These are phyloP conservation scores for Drosophila meridiana DNA, from an alignment of 2,888 invertebrate species.

Conservation along the genomic window DNA sequence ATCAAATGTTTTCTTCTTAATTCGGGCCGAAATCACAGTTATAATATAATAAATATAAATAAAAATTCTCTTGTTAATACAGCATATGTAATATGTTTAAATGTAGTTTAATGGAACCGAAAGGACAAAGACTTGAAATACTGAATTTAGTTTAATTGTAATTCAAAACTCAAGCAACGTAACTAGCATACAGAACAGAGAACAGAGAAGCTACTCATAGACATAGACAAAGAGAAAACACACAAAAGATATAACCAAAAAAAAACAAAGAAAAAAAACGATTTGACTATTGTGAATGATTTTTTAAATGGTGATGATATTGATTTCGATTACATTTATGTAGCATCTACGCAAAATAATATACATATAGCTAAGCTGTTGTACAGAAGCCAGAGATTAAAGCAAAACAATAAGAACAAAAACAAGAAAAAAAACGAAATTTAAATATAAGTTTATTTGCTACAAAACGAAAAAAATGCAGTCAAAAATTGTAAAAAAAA, in stretches of 20 bases:
- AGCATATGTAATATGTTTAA: slow-evolving; percentile 34
- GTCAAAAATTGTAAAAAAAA: slow-evolving; percentile 62
- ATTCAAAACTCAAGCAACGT: slow-evolving; percentile 54
- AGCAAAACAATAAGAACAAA: slow-evolving; percentile 29
- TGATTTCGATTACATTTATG: slow-evolving; percentile 46
- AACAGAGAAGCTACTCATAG: slow-evolving; percentile 34
- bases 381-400: slow-evolving; percentile 18
- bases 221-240: slow-evolving; percentile 6
- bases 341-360: slow-evolving; percentile 40
- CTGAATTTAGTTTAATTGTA: slow-evolving; percentile 63
- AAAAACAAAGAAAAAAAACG: slow-evolving; percentile 3
- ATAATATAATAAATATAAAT: neutral
- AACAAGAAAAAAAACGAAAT: slow-evolving; percentile 9
- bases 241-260: neutral
- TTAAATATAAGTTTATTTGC: slow-evolving; percentile 62
- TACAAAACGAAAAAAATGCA: slow-evolving; percentile 30
- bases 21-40: slow-evolving; percentile 14
- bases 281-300: slow-evolving; percentile 67
- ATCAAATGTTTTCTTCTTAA: slow-evolving; percentile 34
- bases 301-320: slow-evolving; percentile 37
- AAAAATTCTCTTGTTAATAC: slow-evolving; percentile 51
- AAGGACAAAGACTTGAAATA: slow-evolving; percentile 70
- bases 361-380: slow-evolving; percentile 15
- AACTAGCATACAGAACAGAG: slow-evolving; percentile 40
- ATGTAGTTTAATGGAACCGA: slow-evolving; percentile 48